A percentile compares a stretch with the other conserved stretches of the same genome.
phyloP scores from a whole-genome alignment of 1,140 invertebrate genomes.

The Eupeodes corollae region DNA sequence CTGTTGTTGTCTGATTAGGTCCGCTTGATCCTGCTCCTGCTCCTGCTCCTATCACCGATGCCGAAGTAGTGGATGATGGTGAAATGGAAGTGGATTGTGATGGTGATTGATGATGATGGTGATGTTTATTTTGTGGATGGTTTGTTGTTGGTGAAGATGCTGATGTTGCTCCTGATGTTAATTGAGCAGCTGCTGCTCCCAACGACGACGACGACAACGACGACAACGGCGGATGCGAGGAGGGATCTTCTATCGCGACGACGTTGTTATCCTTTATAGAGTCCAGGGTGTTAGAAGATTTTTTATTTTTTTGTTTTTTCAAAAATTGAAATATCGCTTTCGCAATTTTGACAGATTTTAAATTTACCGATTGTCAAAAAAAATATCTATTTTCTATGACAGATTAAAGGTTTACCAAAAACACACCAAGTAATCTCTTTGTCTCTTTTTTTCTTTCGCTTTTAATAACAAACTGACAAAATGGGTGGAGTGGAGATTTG shows the following conservation, averaged over 20 bases:
- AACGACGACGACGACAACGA: not conserved
- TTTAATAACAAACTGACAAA: too few species aligned
- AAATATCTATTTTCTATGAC: too few species aligned
- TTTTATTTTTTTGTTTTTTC: slow-evolving; percentile 25
- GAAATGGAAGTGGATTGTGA: not conserved
- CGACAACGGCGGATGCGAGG: slow-evolving; percentile 12
- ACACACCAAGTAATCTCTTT: too few species aligned
- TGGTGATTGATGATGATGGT: not conserved
- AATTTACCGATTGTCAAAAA: slow-evolving; percentile 15
- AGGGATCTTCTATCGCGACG: slow-evolving; percentile 17
- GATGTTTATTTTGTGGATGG: not conserved
- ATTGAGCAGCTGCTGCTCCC: slow-evolving; percentile 13
- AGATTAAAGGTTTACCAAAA: too few species aligned
- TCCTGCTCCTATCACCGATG: slow-evolving; percentile 1
- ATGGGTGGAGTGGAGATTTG: too few species aligned
- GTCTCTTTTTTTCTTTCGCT: too few species aligned
- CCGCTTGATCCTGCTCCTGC: slow-evolving; percentile 4
- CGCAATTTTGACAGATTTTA: slow-evolving; percentile 35
- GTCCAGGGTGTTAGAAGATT: slow-evolving; percentile 26
- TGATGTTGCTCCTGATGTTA: not conserved
- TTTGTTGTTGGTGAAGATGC: not conserved
- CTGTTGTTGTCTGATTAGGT: slow-evolving; percentile 6
- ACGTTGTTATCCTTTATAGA: slow-evolving; percentile 19
- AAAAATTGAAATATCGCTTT: slow-evolving; percentile 36
- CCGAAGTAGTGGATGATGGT: not conserved